Conservation (phyloP, 35 echinoderm and acorn worm species). For the Lytechinus pictus region DNA sequence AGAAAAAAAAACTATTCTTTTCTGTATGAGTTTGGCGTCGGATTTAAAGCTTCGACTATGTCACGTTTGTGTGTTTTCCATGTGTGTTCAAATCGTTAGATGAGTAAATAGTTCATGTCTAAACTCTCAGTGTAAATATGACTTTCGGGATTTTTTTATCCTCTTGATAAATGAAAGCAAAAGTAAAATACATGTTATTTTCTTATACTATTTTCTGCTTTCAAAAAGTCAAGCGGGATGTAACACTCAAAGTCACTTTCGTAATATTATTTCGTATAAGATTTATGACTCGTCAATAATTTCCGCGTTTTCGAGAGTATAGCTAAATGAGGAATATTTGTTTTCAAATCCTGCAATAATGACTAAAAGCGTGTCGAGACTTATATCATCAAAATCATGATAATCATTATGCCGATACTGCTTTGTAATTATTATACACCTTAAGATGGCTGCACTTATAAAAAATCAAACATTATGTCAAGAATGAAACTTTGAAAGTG, state of each 20-base stretch:
- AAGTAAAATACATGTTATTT: background rate
- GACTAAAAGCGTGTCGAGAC: no score
- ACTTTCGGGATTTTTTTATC: background rate
- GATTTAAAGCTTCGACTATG: background rate
- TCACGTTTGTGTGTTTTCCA: background rate
- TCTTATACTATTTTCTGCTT: background rate
- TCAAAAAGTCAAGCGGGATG: background rate
- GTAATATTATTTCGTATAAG: background rate
- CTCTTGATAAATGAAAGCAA: background rate
- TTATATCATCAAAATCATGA: no score
- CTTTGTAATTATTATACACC: no score
- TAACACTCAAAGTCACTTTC: background rate
- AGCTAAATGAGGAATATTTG: no score
- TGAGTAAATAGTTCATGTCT: constrained; percentile 13
- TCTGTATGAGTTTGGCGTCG: background rate
- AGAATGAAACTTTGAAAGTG: background rate
- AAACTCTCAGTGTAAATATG: background rate
- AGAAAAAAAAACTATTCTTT: background rate
- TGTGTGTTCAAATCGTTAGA: background rate
- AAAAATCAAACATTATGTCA: background rate
- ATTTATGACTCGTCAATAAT: no score
- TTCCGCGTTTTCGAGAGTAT: no score
- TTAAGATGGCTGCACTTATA: no score
- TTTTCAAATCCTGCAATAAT: no score
- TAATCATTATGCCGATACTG: no score